Conservation (phyloP, 2,797 vertebrate species). For the Morelia viridis region DNA sequence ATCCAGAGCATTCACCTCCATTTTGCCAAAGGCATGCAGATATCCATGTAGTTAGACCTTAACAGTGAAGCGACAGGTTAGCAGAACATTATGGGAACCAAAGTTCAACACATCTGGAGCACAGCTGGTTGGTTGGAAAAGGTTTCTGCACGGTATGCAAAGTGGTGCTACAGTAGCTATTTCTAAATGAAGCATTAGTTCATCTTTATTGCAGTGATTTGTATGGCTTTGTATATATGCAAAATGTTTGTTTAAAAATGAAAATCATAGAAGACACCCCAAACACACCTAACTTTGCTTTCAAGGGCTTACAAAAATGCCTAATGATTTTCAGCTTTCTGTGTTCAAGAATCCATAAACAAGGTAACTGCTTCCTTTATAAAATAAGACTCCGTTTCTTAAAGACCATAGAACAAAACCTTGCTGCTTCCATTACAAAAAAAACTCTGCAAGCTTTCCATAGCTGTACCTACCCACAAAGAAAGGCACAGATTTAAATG, state of each 20-base stretch:
- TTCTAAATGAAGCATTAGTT: slow-evolving; percentile 34
- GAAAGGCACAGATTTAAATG: slow-evolving; percentile 56
- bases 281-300: not conserved
- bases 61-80: not conserved
- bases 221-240: slow-evolving; percentile 30
- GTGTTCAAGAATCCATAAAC: slow-evolving; percentile 59
- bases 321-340: slow-evolving; percentile 57
- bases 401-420: slow-evolving; percentile 47
- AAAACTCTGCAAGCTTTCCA: not conserved
- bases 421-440: slow-evolving; percentile 48
- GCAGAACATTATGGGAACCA: not conserved
- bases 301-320: slow-evolving; percentile 57
- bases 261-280: slow-evolving; percentile 19
- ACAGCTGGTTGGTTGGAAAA: not conserved
- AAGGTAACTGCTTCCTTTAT: slow-evolving; percentile 60
- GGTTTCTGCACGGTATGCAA: not conserved
- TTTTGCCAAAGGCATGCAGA: not conserved
- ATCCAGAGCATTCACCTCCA: not conserved
- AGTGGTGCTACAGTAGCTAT: not conserved
- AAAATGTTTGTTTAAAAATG: slow-evolving; percentile 3
- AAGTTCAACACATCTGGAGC: not conserved
- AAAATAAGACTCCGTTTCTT: slow-evolving; percentile 52
- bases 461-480: slow-evolving; percentile 47
- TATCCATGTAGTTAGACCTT: not conserved
- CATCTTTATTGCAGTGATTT: slow-evolving; percentile 27